Base-by-base conservation (phyloP, 2,113 vertebrate genomes). In the Pavo muticus region DNA sequence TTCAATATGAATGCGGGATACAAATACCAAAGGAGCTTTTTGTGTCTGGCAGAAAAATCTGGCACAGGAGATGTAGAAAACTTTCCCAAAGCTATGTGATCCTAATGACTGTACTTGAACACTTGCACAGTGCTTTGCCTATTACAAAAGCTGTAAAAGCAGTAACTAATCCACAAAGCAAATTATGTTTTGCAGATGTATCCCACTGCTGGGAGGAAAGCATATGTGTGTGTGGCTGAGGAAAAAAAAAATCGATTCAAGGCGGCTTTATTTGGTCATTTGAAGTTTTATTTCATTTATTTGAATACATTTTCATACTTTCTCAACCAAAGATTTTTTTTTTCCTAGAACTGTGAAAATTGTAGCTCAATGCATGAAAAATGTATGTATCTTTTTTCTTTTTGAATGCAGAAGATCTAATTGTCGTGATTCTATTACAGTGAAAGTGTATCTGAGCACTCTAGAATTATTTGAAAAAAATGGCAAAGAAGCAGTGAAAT, bases 101-200 rank as follows among this genome's bases (percentile, higher is more conserved):
- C 72, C 19, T 94, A 77, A 88, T 75, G 87, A 64, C 42, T 90
- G 29, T 12, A 13, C 50, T 77, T 82, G 75, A 94, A 85, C 0
- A 5, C 63, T 92, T 52, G 67, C 14, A 39, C 76, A 90, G 71
- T 0, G 0, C 52, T 88, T 87, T 79, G 47, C 60, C 48, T 91
- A 14, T 94, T 94, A 81, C 42, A 78, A 69, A 90, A 84, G 44
- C 85, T 91, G 59, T 91, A 84, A 90, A 95, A 95, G 50, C 77
- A 73, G 90, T 78, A 90, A 89, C 75, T 80, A 73, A 87, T 86
- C 82, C 73, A 45, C 82, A 75, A 84, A 88, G 87, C 75, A 92
- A 84, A 76, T 89, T 86, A 56, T 37, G 11, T 86, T 72, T 78
- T 86, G 85, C 85, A 88, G 90, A 81, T 93, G 47, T 72, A n/a